Conservation (phyloP, 2,888 invertebrate species). For the Bombylius discolor region DNA sequence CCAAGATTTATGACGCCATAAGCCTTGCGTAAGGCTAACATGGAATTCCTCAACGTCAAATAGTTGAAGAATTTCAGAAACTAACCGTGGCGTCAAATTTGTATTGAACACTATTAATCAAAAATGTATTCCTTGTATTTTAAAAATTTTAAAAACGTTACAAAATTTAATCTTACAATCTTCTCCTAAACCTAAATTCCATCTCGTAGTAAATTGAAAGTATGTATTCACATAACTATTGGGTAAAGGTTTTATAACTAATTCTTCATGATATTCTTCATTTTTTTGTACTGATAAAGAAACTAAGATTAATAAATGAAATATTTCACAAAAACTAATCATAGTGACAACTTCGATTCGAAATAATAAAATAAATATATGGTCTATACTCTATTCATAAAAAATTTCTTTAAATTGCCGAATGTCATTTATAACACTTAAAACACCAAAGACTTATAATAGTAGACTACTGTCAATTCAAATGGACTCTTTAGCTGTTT, state of each 20-base stretch:
- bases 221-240: slow-evolving; percentile 76
- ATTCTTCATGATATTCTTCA: slow-evolving; percentile 77
- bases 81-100: slow-evolving; percentile 72
- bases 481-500: no score
- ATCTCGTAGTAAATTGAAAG: slow-evolving; percentile 81
- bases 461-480: no score
- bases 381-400: no score
- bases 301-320: neutral
- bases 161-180: slow-evolving; percentile 43
- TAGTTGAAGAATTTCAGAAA: slow-evolving; percentile 74
- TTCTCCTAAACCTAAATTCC: slow-evolving; percentile 46
- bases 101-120: slow-evolving; percentile 58
- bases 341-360: no score
- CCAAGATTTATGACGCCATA: slow-evolving; percentile 90
- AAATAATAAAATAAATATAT: no score
- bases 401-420: no score
- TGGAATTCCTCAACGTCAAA: slow-evolving; percentile 84
- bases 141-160: neutral
- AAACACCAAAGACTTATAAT: no score
- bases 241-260: slow-evolving; percentile 71
- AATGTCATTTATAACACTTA: no score
- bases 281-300: slow-evolving; percentile 19
- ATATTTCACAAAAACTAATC: neutral
- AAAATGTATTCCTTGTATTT: neutral
- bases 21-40: slow-evolving; percentile 80